These are phyloP conservation scores for Sebastes elongatus DNA, from an alignment of 2,797 vertebrate genomes.

Conservation along the genomic window DNA sequence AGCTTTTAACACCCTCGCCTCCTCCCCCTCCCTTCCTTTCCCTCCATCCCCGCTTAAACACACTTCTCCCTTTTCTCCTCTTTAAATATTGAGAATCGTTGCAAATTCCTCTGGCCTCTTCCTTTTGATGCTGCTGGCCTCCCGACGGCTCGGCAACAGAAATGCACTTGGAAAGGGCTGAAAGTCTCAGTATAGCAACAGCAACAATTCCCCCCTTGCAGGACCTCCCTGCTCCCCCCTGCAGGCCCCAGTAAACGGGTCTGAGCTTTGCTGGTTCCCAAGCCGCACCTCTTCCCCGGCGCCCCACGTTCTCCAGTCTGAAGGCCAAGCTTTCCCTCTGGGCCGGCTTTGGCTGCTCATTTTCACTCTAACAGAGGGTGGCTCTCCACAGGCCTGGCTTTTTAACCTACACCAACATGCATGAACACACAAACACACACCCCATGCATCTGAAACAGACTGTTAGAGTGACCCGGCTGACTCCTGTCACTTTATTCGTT, in stretches of 20 bases:
- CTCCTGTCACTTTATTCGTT: slow-evolving; percentile 24
- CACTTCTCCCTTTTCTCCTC: slow-evolving; percentile 60
- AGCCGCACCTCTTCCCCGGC: slow-evolving; percentile 39
- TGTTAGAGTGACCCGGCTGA: not conserved
- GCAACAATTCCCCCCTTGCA: slow-evolving; percentile 23
- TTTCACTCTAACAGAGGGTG: slow-evolving; percentile 53
- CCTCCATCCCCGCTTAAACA: slow-evolving; percentile 52
- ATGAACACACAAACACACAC: slow-evolving; percentile 12
- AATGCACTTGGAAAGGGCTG: slow-evolving; percentile 29
- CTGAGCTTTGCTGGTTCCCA: slow-evolving; percentile 48
- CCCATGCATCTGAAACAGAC: slow-evolving; percentile 16
- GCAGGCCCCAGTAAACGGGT: slow-evolving; percentile 48
- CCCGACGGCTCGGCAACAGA: slow-evolving; percentile 31
- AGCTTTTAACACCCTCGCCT: slow-evolving; percentile 65
- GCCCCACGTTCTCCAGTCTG: slow-evolving; percentile 39
- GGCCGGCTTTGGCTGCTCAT: slow-evolving; percentile 66
- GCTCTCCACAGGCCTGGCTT: slow-evolving; percentile 41
- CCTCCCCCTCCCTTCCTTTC: not conserved
- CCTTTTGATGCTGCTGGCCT: slow-evolving; percentile 61
- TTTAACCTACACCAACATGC: slow-evolving; percentile 32
- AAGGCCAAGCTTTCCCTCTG: slow-evolving; percentile 65
- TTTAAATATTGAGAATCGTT: slow-evolving; percentile 77
- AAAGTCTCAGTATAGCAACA: slow-evolving; percentile 37
- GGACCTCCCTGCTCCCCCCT: slow-evolving; percentile 25
- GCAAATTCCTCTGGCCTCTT: slow-evolving; percentile 54